Evolutionary conservation across 2,797 vertebrate genomes (phyloP).

Genomic region (Rhinoraja longicauda): DNA sequence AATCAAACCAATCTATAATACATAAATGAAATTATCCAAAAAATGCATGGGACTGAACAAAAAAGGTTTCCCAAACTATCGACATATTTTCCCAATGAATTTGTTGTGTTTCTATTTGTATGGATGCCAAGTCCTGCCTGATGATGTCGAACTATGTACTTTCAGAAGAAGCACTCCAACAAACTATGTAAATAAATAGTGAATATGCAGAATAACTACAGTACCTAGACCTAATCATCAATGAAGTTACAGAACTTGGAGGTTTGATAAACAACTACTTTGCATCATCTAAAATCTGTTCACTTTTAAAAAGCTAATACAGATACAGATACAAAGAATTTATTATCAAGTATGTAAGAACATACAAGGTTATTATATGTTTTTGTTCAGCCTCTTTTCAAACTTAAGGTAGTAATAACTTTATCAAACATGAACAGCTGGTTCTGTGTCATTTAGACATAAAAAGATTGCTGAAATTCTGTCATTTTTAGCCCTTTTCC

Average conservation of each 20-base stretch:
- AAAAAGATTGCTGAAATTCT: too few species aligned
- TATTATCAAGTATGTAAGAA: too few species aligned
- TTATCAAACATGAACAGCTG: background rate
- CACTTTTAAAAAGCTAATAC: too few species aligned
- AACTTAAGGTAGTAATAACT: background rate
- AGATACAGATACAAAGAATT: too few species aligned
- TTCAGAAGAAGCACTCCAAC: background rate
- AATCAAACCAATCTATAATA: background rate
- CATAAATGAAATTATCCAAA: background rate
- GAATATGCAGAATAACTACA: background rate
- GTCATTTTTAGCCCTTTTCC: background rate
- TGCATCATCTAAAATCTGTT: background rate
- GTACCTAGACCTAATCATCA: background rate
- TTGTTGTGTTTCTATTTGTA: background rate
- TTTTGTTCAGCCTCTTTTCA: background rate
- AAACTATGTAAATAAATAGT: background rate
- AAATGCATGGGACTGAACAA: background rate
- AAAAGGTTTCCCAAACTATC: background rate
- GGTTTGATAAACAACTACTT: background rate
- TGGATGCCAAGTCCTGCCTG: background rate
- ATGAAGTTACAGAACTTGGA: background rate
- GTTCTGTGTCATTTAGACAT: background rate
- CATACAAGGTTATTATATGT: too few species aligned
- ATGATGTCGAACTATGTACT: background rate
- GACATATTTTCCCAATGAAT: background rate